phyloP scores from a whole-genome alignment of 2,888 invertebrate genomes.

The Thyatira batis region DNA sequence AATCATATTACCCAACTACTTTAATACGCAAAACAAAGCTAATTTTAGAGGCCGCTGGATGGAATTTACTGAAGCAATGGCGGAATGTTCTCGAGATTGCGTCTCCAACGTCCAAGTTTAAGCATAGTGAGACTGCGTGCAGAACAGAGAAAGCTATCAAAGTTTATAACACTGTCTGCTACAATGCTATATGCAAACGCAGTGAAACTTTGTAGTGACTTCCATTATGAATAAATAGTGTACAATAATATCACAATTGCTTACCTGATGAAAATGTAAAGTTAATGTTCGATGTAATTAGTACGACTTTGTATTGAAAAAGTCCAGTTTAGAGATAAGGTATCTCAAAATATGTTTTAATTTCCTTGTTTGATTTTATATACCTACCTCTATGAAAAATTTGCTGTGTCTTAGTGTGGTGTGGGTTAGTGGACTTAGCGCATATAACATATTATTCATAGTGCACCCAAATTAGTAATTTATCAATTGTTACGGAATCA shows the following conservation, averaged over 20 bases:
- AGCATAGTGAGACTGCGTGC: conserved; percentile 39
- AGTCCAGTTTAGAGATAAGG: too few relatives aligned
- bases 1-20: conserved; percentile 4
- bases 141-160: conserved; percentile 60
- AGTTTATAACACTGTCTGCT: conserved; percentile 63
- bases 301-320: not conserved
- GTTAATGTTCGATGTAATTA: too few relatives aligned
- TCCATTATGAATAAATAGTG: conserved; percentile 28
- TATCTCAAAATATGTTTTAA: too few relatives aligned
- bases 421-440: too few relatives aligned
- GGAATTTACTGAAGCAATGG: conserved; percentile 33
- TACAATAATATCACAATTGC: conserved; percentile 15
- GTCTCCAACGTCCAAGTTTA: conserved; percentile 38
- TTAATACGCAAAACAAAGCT: conserved; percentile 29
- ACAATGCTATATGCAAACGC: conserved; percentile 57
- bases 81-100: conserved; percentile 45
- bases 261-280: not conserved
- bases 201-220: conserved; percentile 37
- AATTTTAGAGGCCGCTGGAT: conserved; percentile 33
- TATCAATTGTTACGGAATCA: too few relatives aligned
- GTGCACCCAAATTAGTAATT: too few relatives aligned
- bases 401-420: too few relatives aligned
- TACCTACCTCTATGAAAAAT: too few relatives aligned
- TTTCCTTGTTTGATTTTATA: too few relatives aligned
- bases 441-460: too few relatives aligned